Evolutionary conservation across 1,140 invertebrate species (phyloP).

Genomic region (Stegodyphus dumicola): DNA sequence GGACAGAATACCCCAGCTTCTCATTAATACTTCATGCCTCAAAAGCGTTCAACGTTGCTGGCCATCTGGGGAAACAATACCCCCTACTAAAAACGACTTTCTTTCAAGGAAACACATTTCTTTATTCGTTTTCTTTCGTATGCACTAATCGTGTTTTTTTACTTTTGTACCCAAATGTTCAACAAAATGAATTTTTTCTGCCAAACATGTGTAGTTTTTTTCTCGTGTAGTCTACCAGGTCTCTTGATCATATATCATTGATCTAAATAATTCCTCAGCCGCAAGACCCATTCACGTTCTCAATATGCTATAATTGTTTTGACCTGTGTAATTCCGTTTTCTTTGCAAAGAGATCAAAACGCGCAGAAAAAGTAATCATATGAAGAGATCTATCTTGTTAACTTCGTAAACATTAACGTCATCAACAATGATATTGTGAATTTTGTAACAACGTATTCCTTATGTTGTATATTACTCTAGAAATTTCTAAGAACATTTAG

Average conservation of each 20-base stretch:
- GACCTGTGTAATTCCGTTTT: background rate
- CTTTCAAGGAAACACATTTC: background rate
- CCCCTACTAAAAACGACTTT: background rate
- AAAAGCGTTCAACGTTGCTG: background rate
- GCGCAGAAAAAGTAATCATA: too few relatives aligned
- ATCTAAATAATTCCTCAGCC: background rate
- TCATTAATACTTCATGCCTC: background rate
- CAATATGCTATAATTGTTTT: slow-evolving; percentile 4
- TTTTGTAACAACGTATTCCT: too few relatives aligned
- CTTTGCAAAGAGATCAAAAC: too few relatives aligned
- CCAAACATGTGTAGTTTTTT: background rate
- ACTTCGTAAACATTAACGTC: too few relatives aligned
- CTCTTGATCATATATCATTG: background rate
- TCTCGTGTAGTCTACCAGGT: background rate
- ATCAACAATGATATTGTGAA: too few relatives aligned
- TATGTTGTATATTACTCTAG: too few relatives aligned
- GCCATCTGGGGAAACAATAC: background rate
- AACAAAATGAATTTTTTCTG: background rate
- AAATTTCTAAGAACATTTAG: too few relatives aligned
- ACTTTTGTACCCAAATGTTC: background rate
- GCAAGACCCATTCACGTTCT: background rate
- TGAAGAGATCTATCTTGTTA: too few relatives aligned
- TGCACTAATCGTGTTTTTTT: background rate
- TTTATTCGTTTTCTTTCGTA: background rate
- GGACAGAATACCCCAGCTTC: background rate